Conservation (phyloP, 2,888 invertebrate species). For the Rhaphigaster nebulosa region DNA sequence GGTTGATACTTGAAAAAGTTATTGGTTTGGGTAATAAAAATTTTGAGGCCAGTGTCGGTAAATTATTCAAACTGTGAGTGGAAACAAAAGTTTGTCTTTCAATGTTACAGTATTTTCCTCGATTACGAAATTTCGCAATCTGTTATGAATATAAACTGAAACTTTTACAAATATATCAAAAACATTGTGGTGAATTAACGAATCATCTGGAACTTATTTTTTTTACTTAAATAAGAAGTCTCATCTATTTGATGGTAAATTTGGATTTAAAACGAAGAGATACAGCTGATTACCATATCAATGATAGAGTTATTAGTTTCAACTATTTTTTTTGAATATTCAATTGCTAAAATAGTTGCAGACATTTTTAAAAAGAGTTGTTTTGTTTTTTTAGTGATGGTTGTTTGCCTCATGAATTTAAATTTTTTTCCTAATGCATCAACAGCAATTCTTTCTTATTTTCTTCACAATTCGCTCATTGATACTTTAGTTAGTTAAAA, state of each 20-base stretch:
- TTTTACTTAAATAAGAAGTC: too few relatives aligned
- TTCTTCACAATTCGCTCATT: background rate
- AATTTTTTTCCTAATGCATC: background rate
- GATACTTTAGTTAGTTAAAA: too few relatives aligned
- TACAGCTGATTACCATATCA: background rate
- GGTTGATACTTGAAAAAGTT: background rate
- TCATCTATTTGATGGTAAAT: too few relatives aligned
- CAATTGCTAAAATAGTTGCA: background rate
- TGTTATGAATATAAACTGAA: too few relatives aligned
- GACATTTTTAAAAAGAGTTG: background rate
- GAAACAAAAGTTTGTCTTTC: background rate
- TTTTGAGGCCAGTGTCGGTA: background rate
- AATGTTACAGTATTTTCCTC: background rate
- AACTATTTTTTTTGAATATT: constrained; percentile 14
- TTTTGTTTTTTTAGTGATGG: background rate
- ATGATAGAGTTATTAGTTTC: background rate
- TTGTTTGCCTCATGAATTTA: background rate
- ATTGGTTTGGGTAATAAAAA: background rate
- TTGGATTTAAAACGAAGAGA: background rate
- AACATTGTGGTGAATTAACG: too few relatives aligned
- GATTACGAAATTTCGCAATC: background rate
- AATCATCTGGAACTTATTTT: too few relatives aligned
- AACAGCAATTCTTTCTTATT: background rate
- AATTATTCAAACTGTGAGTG: background rate
- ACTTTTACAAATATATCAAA: too few relatives aligned